Conservation (phyloP, 2,888 invertebrate species). For the Thymelicus sylvestris region DNA sequence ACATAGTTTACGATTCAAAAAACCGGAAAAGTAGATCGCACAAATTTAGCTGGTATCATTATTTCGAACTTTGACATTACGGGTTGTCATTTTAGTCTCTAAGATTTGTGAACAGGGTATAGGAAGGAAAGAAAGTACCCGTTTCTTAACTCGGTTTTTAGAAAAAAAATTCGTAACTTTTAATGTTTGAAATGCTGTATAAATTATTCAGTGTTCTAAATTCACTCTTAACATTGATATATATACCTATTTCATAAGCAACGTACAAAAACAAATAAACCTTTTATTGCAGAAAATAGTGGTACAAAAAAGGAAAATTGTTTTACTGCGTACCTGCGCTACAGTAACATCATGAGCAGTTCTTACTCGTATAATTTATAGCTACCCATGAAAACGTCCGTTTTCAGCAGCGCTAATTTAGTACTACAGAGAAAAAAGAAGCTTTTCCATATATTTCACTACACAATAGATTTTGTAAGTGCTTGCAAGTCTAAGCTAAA, state of each 20-base stretch:
- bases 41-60: too few species aligned
- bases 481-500: neutral
- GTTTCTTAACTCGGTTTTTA: too few species aligned
- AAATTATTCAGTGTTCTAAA: too few species aligned
- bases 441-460: neutral
- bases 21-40: too few species aligned
- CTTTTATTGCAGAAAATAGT: slow-evolving; percentile 10
- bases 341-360: slow-evolving; percentile 22
- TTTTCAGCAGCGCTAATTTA: slow-evolving; percentile 22
- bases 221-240: neutral
- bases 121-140: too few species aligned
- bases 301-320: slow-evolving; percentile 23
- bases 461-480: slow-evolving; percentile 1
- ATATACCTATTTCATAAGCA: neutral
- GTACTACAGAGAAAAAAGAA: slow-evolving; percentile 10
- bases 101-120: too few species aligned
- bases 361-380: slow-evolving; percentile 28
- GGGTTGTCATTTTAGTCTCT: too few species aligned
- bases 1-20: too few species aligned
- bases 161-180: too few species aligned
- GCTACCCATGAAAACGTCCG: slow-evolving; percentile 27
- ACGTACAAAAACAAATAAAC: slow-evolving; percentile 18
- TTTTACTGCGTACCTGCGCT: slow-evolving; percentile 26
- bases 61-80: too few species aligned
- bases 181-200: too few species aligned